Percentiles rank a stretch among this genome's conserved stretches.
Evolutionary conservation across 2,113 vertebrate genomes (phyloP).

Genomic region (Bettongia penicillata): DNA sequence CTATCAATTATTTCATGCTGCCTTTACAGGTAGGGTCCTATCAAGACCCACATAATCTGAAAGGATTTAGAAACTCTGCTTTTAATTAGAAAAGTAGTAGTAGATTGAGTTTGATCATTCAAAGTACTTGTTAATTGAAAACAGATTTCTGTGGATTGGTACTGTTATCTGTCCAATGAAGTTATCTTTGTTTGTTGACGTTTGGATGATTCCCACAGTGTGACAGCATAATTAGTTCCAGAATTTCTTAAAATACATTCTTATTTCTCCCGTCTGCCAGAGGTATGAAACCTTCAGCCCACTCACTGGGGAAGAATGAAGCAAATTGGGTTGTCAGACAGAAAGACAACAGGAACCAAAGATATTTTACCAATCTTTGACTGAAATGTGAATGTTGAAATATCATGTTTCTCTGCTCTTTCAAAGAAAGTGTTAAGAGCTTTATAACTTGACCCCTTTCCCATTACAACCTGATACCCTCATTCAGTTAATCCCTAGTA

Average conservation of each 20-base stretch:
- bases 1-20: not conserved
- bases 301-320: constrained; percentile 43
- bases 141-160: not conserved
- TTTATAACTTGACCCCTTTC: not conserved
- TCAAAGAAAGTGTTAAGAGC: not conserved
- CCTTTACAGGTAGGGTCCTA: not conserved
- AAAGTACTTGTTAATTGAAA: not conserved
- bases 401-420: not conserved
- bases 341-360: constrained; percentile 18
- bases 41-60: not conserved
- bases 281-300: not conserved
- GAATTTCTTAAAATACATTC: not conserved
- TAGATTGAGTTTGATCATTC: not conserved
- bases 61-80: not conserved
- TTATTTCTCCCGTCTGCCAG: constrained; percentile 26
- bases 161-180: no score
- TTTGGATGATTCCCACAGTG: constrained; percentile 59
- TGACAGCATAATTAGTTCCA: not conserved
- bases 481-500: not conserved
- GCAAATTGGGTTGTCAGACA: constrained; percentile 11
- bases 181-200: constrained; percentile 32
- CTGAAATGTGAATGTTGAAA: not conserved
- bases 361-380: not conserved
- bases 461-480: not conserved
- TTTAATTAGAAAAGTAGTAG: not conserved